Base-by-base conservation (phyloP, 2,797 vertebrate species). In the Silurus lanzhouensis region DNA sequence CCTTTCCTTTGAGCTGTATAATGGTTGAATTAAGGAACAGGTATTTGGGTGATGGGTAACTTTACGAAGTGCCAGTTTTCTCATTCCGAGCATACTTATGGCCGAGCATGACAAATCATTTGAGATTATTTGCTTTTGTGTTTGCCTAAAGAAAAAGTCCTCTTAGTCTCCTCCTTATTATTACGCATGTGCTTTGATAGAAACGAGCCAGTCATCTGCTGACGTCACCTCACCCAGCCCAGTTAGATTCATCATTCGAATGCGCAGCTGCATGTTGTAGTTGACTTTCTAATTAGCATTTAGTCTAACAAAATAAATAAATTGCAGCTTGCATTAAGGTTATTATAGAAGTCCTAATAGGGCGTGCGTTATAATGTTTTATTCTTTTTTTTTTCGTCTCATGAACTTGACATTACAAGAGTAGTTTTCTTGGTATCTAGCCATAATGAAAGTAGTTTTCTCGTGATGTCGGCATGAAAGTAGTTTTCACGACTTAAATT, bases 151-250 rank as follows among this genome's bases (percentile, higher is more conserved):
- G 27, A 58, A 76, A 66, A 38, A 52, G 1, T 52, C 48, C 48
- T 52, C 8, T 7, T 52, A 38, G 38, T 52, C 20, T 67, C 38
- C 85, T 25, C 70, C 88, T 55, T 85, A 61, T 82, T 89, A 82
- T 80, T 90, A 84, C 93, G 93, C 93, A 94, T 94, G 94, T 25
- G 55, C 63, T 90, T 88, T 74, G 85, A 76, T 90, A 85, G 31
- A 15, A 88, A 63, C 17, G 17, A 17, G 3, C 27, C 38, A 64
- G 19, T 31, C 44, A 80, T 80, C 58, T 27, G 13, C 52, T 31
- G 27, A 64, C 0, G 1, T 63, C 72, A 77, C 52, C 44, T 63
- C 20, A 12, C 38, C 44, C 55, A 81, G 13, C 25, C 64, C 38
- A 63, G n/a, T 48, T 64, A 63, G 10, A 71, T n/a, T 74, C 25